Evolutionary conservation across 92 coral and sea anemone species (phyloP), one percentile per base, ranked within the genome.

Genomic region (Umimayanthus kanabou): DNA sequence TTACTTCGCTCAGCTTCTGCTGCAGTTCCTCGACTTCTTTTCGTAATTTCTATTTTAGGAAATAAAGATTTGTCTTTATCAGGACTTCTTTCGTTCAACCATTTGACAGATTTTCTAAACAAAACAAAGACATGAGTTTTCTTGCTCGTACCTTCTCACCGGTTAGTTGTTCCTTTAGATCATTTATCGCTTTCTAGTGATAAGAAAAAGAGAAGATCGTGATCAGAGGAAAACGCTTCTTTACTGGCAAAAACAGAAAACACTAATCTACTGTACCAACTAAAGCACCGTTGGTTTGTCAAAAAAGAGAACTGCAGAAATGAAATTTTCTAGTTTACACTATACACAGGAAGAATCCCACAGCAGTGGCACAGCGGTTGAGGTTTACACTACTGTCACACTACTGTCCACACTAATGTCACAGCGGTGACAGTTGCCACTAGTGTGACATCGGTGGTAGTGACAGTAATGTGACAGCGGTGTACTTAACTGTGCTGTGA

Each of bases 21-120:
- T 97, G 94, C 0, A 91, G 78, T 26, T 97, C 99, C 9, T 97
- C 97, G 8, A 93, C 90, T 81, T 97, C 98, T 78, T 97, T 97
- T 76, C 95, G 95, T 14, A 97, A 80, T 97, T 97, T 97, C 99
- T 97, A 82, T 33, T 50, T 66, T 3, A 20, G 16, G 45, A 78
- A 80, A 26, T 55, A 28, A 91, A 73, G 11, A 55, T 23, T 20
- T 67, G 65, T 83, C 9, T 30, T 39, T 15, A 18, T 23, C 64
- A 2, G 45, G 9, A 26, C 15, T 3, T 64, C 2, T 28, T 39
- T 23, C 22, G 77, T 73, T 73, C 77, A 29, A 20, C 23, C 39
- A 29, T 43, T 29, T 73, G 22, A 33, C 4, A 3, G 6, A 72
- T 72, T 28, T 33, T 4, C 40, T 26, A 39, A 23, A 64, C 15